phyloP scores from a whole-genome alignment of 2,888 invertebrate genomes.

The Pinctada fucata region DNA sequence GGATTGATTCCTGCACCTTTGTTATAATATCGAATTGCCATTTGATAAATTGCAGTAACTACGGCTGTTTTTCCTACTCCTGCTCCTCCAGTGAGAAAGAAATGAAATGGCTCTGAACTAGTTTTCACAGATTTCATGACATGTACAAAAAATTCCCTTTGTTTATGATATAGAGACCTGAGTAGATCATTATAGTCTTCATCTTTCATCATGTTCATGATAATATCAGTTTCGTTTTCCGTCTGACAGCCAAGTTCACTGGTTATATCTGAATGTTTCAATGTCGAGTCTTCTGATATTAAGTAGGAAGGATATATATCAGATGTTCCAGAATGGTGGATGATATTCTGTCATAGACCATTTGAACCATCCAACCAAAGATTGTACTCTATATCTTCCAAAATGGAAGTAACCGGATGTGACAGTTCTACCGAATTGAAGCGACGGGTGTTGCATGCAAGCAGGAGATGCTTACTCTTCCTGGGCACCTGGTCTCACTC shows the following conservation, averaged over 20 bases:
- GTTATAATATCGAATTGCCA: neutral
- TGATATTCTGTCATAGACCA: too few relatives aligned
- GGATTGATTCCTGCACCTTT: constrained; percentile 11
- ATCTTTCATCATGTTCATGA: constrained; percentile 28
- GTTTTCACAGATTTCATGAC: constrained; percentile 21
- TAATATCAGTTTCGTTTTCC: constrained; percentile 10
- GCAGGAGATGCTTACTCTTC: too few relatives aligned
- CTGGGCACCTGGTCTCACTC: too few relatives aligned
- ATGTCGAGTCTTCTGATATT: constrained; percentile 16
- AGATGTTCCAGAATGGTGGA: neutral
- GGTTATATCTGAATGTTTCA: constrained; percentile 46
- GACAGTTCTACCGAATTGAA: too few relatives aligned
- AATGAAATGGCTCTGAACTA: constrained; percentile 9
- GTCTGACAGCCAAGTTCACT: constrained; percentile 40
- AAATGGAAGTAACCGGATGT: too few relatives aligned
- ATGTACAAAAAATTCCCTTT: constrained; percentile 32
- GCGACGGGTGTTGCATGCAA: too few relatives aligned
- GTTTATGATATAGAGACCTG: constrained; percentile 29
- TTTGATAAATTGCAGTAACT: constrained; percentile 15
- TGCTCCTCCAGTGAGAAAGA: constrained; percentile 31
- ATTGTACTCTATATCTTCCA: too few relatives aligned
- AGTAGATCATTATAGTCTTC: constrained; percentile 18
- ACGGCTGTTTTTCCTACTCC: constrained; percentile 36
- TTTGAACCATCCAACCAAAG: too few relatives aligned
- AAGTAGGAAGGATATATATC: neutral